phyloP scores from a whole-genome alignment of 2,113 vertebrate species.

The Misgurnus anguillicaudatus region DNA sequence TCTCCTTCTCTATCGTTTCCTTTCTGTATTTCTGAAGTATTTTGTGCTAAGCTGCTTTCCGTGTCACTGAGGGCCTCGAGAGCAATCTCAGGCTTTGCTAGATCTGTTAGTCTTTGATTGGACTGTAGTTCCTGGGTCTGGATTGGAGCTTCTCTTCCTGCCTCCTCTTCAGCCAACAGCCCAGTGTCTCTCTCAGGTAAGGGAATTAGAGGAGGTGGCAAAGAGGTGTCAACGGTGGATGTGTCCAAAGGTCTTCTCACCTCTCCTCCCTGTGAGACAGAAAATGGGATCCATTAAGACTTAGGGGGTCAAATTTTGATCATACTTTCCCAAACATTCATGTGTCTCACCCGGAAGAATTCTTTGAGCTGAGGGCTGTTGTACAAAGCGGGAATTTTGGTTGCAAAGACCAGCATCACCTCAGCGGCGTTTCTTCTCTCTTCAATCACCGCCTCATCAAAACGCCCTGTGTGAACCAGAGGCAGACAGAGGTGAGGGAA shows the following conservation, averaged over 20 bases:
- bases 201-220: constrained; percentile 85
- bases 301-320: background rate
- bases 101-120: constrained; percentile 73
- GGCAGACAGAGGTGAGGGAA: background rate
- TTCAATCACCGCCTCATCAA: constrained; percentile 86
- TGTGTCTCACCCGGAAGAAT: constrained; percentile 80
- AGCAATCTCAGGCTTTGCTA: constrained; percentile 69
- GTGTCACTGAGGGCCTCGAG: constrained; percentile 74
- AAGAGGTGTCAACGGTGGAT: constrained; percentile 56
- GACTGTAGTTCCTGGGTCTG: constrained; percentile 75
- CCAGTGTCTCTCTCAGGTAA: constrained; percentile 69
- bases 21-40: constrained; percentile 36
- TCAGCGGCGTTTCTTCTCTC: constrained; percentile 85
- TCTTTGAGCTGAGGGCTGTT: constrained; percentile 92
- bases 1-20: constrained; percentile 48
- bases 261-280: constrained; percentile 75
- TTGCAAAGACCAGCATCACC: constrained; percentile 79
- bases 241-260: constrained; percentile 72
- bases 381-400: constrained; percentile 84
- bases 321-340: background rate
- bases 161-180: constrained; percentile 72
- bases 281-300: background rate
- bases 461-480: constrained; percentile 75
- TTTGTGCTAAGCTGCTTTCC: constrained; percentile 55
- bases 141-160: constrained; percentile 67